Evolutionary conservation across 2,888 invertebrate species (phyloP).

Genomic region (Coleophora deauratella): DNA sequence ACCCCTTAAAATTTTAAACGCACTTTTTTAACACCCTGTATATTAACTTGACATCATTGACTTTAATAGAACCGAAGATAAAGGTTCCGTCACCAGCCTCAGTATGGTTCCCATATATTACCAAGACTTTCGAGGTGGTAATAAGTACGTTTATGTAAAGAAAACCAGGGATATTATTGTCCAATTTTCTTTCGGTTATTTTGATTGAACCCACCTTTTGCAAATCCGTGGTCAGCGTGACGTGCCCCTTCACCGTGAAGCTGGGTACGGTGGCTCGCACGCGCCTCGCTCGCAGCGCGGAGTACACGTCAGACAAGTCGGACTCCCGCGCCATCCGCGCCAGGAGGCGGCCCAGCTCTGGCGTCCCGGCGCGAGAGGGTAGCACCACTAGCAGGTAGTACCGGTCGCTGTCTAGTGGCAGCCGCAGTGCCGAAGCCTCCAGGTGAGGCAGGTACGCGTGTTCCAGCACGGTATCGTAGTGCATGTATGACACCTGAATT

Average conservation of each 20-base stretch:
- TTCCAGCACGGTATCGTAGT: constrained; percentile 84
- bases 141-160: no score
- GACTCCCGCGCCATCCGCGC: constrained; percentile 76
- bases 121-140: no score
- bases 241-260: constrained; percentile 85
- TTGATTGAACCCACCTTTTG: constrained; percentile 86
- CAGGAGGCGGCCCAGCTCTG: constrained; percentile 77
- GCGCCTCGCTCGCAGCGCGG: constrained; percentile 79
- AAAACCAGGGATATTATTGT: no score
- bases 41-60: no score
- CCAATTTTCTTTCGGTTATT: no score
- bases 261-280: constrained; percentile 86
- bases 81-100: no score
- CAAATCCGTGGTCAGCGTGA: constrained; percentile 85
- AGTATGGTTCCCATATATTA: no score
- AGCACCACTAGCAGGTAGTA: constrained; percentile 85
- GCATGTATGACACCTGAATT: constrained; percentile 80
- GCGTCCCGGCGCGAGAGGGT: constrained; percentile 76
- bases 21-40: no score
- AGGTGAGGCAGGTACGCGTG: constrained; percentile 82
- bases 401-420: constrained; percentile 85
- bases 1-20: no score
- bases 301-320: constrained; percentile 78
- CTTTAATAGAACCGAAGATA: no score
- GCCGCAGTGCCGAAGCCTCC: constrained; percentile 81